Conservation (phyloP, 1,140 invertebrate species). For the Plectrocnemia conspersa region DNA sequence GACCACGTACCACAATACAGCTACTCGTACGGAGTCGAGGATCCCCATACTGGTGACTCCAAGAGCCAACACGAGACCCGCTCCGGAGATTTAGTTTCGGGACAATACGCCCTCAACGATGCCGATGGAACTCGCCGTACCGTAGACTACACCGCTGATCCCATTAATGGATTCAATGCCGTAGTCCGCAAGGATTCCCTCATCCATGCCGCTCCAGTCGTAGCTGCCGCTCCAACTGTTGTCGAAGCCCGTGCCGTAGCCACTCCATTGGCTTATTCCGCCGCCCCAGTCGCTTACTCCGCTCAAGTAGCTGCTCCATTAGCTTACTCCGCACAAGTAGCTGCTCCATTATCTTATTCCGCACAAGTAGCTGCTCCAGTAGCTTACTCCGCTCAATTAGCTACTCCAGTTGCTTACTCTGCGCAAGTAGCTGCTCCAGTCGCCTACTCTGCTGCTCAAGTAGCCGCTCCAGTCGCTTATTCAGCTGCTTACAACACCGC, state of each 20-base stretch:
- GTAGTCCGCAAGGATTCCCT: constrained; percentile 48
- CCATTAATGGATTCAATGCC: constrained; percentile 51
- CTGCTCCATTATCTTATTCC: constrained; percentile 8
- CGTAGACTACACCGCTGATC: constrained; percentile 56
- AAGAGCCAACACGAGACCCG: constrained; percentile 55
- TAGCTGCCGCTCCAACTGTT: constrained; percentile 29
- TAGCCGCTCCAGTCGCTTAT: constrained; percentile 30
- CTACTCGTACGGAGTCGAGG: constrained; percentile 43
- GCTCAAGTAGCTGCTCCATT: constrained; percentile 32
- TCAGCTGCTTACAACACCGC: too few species aligned
- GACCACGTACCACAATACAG: constrained; percentile 42
- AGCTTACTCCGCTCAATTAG: constrained; percentile 12
- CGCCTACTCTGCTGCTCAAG: constrained; percentile 28
- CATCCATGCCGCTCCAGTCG: constrained; percentile 44
- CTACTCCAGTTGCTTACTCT: constrained; percentile 4
- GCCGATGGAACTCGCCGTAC: constrained; percentile 54
- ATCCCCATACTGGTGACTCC: constrained; percentile 49
- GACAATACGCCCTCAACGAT: constrained; percentile 51
- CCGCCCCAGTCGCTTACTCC: constrained; percentile 31
- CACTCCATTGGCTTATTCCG: constrained; percentile 32
- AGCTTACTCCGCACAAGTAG: constrained; percentile 27
- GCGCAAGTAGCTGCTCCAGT: constrained; percentile 31
- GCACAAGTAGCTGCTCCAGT: constrained; percentile 24
- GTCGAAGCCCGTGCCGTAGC: constrained; percentile 34
- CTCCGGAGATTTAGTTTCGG: constrained; percentile 53